Evolutionary conservation across 2,888 invertebrate species (phyloP).

Genomic region (Epinotia demarniana): DNA sequence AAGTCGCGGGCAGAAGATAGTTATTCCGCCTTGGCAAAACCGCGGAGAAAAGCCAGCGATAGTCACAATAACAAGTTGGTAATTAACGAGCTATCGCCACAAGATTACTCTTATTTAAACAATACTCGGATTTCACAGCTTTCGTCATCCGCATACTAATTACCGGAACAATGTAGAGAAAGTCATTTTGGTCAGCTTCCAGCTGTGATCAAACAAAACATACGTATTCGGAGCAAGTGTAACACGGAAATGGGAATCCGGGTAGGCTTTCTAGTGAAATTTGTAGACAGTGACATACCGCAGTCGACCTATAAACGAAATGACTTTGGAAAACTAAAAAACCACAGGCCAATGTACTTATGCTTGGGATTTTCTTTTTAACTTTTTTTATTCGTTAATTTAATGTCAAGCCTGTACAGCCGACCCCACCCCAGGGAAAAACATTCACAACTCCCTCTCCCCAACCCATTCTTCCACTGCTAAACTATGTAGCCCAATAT

Average conservation of each 20-base stretch:
- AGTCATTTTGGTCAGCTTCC: conserved; percentile 45
- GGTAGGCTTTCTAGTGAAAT: conserved; percentile 42
- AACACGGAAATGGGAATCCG: conserved; percentile 40
- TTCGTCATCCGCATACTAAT: conserved; percentile 42
- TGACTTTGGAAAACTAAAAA: conserved; percentile 11
- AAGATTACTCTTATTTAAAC: conserved; percentile 37
- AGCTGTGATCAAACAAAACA: conserved; percentile 36
- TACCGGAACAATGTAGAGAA: conserved; percentile 41
- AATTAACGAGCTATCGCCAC: conserved; percentile 16
- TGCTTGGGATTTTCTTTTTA: too few relatives aligned
- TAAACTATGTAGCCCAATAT: too few relatives aligned
- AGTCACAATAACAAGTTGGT: not conserved
- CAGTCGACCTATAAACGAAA: conserved; percentile 8
- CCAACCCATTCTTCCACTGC: too few relatives aligned
- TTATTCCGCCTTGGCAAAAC: too few relatives aligned
- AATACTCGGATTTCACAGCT: conserved; percentile 45
- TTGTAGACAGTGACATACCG: conserved; percentile 26
- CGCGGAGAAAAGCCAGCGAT: not conserved
- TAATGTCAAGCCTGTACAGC: not conserved
- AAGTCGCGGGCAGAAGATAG: too few relatives aligned
- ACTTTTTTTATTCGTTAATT: too few relatives aligned
- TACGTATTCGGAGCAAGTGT: conserved; percentile 20
- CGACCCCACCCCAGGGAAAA: not conserved
- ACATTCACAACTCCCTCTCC: too few relatives aligned
- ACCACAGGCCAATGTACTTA: not conserved